These are phyloP conservation scores for Heterotis niloticus DNA, from an alignment of 2,113 vertebrate species.

Conservation along the genomic window DNA sequence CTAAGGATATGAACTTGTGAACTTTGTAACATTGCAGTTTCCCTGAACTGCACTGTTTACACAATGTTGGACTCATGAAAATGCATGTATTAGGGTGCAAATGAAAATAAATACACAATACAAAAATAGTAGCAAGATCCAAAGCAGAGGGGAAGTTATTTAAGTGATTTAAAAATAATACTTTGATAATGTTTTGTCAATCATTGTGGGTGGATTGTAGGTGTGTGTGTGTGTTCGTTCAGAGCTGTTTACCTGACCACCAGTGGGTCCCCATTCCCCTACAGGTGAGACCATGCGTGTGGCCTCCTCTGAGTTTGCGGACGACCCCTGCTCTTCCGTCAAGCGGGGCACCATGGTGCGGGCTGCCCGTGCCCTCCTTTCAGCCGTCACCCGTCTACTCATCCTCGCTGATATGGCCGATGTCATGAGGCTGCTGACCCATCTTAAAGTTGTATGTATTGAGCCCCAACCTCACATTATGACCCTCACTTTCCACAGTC, in stretches of 20 bases:
- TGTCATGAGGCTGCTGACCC: constrained; percentile 93
- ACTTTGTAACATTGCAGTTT: no score
- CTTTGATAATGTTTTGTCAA: background rate
- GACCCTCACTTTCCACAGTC: no score
- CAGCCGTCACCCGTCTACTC: constrained; percentile 91
- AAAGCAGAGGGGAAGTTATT: no score
- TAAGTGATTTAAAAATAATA: no score
- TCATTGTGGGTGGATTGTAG: background rate
- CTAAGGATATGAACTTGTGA: no score
- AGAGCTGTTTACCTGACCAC: background rate
- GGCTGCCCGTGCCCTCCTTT: constrained; percentile 87
- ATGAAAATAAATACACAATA: no score
- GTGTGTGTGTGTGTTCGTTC: background rate
- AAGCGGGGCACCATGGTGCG: constrained; percentile 97
- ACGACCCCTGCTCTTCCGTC: constrained; percentile 93
- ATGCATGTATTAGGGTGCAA: no score
- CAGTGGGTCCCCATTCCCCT: background rate
- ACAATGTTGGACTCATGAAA: no score
- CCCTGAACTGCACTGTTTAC: no score
- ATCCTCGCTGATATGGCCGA: constrained; percentile 98
- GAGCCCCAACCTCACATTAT: no score
- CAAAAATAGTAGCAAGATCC: no score
- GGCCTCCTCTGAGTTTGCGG: constrained; percentile 91
- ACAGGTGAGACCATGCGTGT: constrained; percentile 90
- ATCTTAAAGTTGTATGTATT: constrained; percentile 88